Evolutionary conservation across 2,113 vertebrate genomes (phyloP).

Genomic region (Myiopsitta monachus): DNA sequence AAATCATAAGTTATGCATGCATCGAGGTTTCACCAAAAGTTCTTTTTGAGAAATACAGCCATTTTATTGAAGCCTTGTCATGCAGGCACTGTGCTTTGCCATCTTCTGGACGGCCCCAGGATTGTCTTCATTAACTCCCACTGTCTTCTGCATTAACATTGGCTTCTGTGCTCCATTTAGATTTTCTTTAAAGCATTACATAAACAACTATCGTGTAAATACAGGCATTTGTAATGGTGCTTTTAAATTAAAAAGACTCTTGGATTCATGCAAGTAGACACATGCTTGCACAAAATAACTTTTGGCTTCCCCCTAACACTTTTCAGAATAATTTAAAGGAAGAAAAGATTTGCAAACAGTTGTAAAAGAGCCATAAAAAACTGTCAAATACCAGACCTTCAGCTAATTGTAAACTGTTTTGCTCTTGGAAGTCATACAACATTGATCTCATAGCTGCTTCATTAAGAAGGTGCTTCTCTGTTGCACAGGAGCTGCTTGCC

Average conservation of each 20-base stretch:
- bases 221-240: constrained; percentile 49
- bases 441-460: constrained; percentile 58
- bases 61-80: background rate
- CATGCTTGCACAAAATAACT: constrained; percentile 54
- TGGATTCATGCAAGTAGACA: constrained; percentile 49
- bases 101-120: constrained; percentile 4
- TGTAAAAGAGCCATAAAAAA: constrained; percentile 70
- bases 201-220: constrained; percentile 64
- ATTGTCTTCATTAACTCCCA: constrained; percentile 13
- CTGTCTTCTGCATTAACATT: constrained; percentile 49
- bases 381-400: constrained; percentile 66
- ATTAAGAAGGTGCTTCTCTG: constrained; percentile 38
- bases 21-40: background rate
- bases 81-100: background rate
- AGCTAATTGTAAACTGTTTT: constrained; percentile 66
- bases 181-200: constrained; percentile 54
- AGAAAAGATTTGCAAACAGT: constrained; percentile 65
- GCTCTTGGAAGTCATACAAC: constrained; percentile 52
- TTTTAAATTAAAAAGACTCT: constrained; percentile 59
- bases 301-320: constrained; percentile 55
- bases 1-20: background rate
- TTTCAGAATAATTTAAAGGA: constrained; percentile 59
- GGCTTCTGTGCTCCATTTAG: constrained; percentile 22
- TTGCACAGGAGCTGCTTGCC: background rate
- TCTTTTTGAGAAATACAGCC: background rate